phyloP scores from a whole-genome alignment of 2,113 vertebrate genomes.

The Athene noctua region DNA sequence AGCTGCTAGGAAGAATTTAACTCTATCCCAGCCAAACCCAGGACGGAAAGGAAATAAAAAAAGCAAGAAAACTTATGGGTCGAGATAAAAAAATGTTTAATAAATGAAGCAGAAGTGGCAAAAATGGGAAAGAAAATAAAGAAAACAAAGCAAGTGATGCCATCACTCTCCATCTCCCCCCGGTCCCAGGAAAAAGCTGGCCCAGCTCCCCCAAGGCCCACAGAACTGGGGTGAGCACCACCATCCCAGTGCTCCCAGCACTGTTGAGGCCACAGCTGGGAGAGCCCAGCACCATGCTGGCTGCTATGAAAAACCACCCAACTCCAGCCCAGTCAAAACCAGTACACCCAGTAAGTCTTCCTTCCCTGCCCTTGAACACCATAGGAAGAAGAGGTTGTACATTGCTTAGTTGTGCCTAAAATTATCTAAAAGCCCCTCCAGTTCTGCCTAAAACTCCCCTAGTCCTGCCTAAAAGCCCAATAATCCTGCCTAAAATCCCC shows the following conservation, averaged over 20 bases:
- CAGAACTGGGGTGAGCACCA: too few relatives aligned
- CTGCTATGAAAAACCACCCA: not conserved
- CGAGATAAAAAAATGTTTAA: not conserved
- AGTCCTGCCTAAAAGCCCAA: not conserved
- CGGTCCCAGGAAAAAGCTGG: fast-evolving
- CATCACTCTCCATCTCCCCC: not conserved
- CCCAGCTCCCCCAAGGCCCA: not conserved
- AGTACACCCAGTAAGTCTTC: not conserved
- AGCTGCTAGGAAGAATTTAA: not conserved
- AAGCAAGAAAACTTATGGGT: not conserved
- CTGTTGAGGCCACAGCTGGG: too few relatives aligned
- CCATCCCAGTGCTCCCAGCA: not conserved
- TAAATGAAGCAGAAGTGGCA: not conserved
- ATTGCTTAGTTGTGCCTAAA: not conserved
- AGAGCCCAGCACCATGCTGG: not conserved
- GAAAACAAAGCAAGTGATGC: not conserved
- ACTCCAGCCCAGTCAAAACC: not conserved
- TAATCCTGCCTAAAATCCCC: not conserved
- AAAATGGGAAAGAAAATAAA: not conserved
- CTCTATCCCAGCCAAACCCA: not conserved
- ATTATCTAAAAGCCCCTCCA: not conserved
- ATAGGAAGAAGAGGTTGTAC: not conserved
- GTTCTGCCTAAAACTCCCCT: not conserved
- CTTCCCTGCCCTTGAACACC: not conserved
- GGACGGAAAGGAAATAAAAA: not conserved